Conservation (phyloP, 2,888 invertebrate species). For the Portevinia maculata region DNA sequence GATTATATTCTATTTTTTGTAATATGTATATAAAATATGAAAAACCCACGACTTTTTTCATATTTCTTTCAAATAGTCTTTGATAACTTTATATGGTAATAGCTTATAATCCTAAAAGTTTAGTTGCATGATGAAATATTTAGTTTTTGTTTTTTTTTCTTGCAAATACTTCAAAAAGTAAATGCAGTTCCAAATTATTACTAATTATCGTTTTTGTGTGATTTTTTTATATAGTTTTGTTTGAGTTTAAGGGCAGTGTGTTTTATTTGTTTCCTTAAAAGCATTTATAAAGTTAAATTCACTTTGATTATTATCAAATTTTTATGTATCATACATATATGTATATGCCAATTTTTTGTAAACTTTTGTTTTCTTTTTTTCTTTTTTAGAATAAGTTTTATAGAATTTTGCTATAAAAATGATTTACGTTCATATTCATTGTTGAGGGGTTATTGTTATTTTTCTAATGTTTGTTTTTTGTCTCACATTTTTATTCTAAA, state of each 20-base stretch:
- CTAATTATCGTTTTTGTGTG: slow-evolving; percentile 42
- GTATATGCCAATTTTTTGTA: slow-evolving; percentile 44
- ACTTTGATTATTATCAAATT: slow-evolving; percentile 26
- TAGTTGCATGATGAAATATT: slow-evolving; percentile 49
- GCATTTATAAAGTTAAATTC: slow-evolving; percentile 30
- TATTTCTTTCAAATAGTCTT: slow-evolving; percentile 41
- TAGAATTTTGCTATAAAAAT: background rate
- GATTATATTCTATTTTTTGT: slow-evolving; percentile 53
- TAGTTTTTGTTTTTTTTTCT: slow-evolving; percentile 32
- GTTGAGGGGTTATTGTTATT: slow-evolving; percentile 51
- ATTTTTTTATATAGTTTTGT: slow-evolving; percentile 36
- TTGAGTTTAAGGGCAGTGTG: slow-evolving; percentile 62
- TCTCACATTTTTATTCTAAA: slow-evolving; percentile 52
- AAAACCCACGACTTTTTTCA: slow-evolving; percentile 71
- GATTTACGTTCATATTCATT: slow-evolving; percentile 10
- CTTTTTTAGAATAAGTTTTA: background rate
- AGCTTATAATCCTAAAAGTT: slow-evolving; percentile 69
- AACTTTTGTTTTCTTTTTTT: slow-evolving; percentile 19
- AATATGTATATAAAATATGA: slow-evolving; percentile 59
- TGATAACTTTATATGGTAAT: slow-evolving; percentile 64
- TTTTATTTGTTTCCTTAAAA: slow-evolving; percentile 29
- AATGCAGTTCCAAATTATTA: slow-evolving; percentile 59
- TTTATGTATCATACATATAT: slow-evolving; percentile 20
- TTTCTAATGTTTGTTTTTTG: slow-evolving; percentile 61
- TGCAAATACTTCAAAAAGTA: slow-evolving; percentile 53